phyloP scores from a whole-genome alignment of 2,888 invertebrate species.

The Notocelia uddmanniana region DNA sequence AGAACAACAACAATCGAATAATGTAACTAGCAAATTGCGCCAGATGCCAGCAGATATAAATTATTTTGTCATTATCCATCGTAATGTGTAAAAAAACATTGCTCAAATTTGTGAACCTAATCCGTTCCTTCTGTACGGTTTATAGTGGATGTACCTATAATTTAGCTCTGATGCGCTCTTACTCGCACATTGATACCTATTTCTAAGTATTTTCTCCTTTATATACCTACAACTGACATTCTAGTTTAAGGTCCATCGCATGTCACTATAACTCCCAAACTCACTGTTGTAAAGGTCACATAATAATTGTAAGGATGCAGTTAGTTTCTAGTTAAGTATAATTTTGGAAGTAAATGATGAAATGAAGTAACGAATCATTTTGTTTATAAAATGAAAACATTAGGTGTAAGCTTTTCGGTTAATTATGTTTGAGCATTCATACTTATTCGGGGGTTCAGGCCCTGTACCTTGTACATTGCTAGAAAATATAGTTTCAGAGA shows the following conservation, averaged over 20 bases:
- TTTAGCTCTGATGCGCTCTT: constrained; percentile 24
- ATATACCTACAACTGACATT: constrained; percentile 25
- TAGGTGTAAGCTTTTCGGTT: background rate
- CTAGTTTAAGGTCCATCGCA: constrained; percentile 31
- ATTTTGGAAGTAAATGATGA: background rate
- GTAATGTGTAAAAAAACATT: constrained; percentile 51
- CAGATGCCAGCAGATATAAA: background rate
- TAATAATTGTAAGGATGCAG: background rate
- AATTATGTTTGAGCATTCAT: background rate
- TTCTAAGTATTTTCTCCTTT: constrained; percentile 38
- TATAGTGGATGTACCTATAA: constrained; percentile 50
- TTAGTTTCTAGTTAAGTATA: background rate
- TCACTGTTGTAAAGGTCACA: background rate
- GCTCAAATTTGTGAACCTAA: constrained; percentile 69
- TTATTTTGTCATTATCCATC: background rate
- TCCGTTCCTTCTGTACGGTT: constrained; percentile 66
- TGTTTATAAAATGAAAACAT: too few species aligned
- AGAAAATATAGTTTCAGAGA: too few species aligned
- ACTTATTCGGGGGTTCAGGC: background rate
- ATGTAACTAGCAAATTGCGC: too few species aligned
- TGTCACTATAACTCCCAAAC: constrained; percentile 30
- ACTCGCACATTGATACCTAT: constrained; percentile 37
- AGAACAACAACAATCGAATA: too few species aligned
- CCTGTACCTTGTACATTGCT: background rate
- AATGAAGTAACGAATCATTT: too few species aligned